A percentile compares a stretch with the other conserved stretches of the same genome.
phyloP scores from a whole-genome alignment of 2,797 vertebrate species.

The Falco berigora region DNA sequence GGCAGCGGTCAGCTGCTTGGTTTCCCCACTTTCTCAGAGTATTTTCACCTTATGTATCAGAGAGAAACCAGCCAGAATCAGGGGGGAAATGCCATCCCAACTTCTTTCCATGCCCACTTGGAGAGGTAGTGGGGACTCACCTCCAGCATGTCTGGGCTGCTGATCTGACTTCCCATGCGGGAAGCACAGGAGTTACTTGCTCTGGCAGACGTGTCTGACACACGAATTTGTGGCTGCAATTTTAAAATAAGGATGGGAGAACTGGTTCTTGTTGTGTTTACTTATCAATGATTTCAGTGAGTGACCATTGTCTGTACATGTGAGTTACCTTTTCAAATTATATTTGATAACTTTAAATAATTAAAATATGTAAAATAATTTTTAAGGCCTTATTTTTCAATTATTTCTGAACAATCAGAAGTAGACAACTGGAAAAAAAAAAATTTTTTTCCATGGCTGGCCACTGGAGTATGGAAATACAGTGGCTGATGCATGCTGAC shows the following conservation, averaged over 20 bases:
- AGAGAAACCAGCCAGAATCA: neutral
- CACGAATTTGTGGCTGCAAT: neutral
- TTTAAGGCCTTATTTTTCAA: no score
- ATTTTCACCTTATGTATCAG: neutral
- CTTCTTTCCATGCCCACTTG: neutral
- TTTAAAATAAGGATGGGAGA: neutral
- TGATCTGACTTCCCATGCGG: neutral
- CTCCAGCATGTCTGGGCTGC: neutral
- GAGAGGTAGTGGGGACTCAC: rapidly evolving
- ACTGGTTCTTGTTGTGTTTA: neutral
- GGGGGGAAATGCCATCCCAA: neutral
- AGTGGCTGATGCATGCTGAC: neutral
- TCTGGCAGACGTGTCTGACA: neutral
- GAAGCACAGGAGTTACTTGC: neutral
- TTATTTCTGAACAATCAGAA: neutral
- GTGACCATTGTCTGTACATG: neutral
- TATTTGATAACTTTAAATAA: no score
- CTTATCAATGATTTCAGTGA: neutral
- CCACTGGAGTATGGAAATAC: neutral
- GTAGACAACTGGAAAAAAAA: neutral
- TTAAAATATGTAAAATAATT: no score
- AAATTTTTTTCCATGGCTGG: neutral
- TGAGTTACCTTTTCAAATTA: neutral
- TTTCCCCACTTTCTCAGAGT: neutral
- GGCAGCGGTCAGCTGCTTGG: neutral